Conservation (phyloP, 2,113 vertebrate genomes). For the Pseudorasbora parva region DNA sequence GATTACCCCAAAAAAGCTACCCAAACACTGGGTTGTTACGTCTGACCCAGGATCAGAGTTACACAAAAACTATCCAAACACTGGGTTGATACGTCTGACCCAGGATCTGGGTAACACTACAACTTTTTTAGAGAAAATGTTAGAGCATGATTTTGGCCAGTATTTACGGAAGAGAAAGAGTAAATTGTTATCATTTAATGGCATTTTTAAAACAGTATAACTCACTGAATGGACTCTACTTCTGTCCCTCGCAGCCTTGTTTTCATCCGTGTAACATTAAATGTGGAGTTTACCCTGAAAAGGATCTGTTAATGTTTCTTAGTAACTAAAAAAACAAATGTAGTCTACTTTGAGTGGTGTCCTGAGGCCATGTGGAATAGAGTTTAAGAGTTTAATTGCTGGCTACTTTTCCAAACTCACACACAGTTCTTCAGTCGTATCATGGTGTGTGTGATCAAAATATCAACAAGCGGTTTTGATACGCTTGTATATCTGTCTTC, state of each 20-base stretch:
- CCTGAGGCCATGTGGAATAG: slow-evolving; percentile 27
- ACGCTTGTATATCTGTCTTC: slow-evolving; percentile 13
- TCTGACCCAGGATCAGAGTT: too few species aligned
- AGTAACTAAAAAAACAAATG: background rate
- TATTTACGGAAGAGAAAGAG: too few species aligned
- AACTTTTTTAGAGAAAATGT: too few species aligned
- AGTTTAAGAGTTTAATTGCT: slow-evolving; percentile 28
- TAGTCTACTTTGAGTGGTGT: background rate
- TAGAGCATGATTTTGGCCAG: too few species aligned
- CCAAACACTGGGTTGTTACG: too few species aligned
- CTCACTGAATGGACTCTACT: background rate
- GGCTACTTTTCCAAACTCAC: slow-evolving; percentile 21
- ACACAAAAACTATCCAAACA: too few species aligned
- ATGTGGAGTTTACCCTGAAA: background rate
- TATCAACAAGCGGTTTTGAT: slow-evolving; percentile 9
- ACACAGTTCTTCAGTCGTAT: background rate
- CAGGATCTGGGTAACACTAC: too few species aligned
- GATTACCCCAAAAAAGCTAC: too few species aligned
- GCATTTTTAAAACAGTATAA: background rate
- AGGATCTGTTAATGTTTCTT: background rate
- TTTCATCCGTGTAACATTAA: background rate
- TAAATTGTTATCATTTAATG: background rate
- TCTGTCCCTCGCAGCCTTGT: background rate
- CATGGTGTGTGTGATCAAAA: slow-evolving; percentile 12
- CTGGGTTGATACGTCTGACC: too few species aligned